Evolutionary conservation across 2,888 invertebrate genomes (phyloP), one percentile per base, ranked within the genome.

Genomic region (Mycalesis mineus): DNA sequence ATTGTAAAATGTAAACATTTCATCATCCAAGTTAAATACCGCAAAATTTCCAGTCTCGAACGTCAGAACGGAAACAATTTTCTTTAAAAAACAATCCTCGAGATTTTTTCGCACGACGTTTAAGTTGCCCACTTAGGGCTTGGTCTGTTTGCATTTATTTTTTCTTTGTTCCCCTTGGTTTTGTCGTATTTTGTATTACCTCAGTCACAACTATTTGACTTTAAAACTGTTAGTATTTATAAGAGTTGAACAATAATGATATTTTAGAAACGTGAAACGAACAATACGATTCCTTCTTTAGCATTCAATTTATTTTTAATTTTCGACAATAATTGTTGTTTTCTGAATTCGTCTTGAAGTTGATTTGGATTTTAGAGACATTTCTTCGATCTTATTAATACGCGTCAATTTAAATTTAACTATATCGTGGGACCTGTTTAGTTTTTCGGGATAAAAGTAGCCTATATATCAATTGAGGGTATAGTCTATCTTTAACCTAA

Each of bases 41-140:
- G 59, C 57, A 57, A 63, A 65, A 49, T 55, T 58, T 61, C 47
- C 63, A 54, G 51, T 57, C 55, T 55, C 36, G 55, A 64, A 63
- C 57, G 51, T 57, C 50, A 40, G 29, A 63, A 41, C 57, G 65
- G 60, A 66, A 64, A 61, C 56, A 58, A 61, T 63, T 67, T 64
- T 60, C 62, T 59, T 61, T 58, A 55, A 62, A n/a, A 68, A 80
- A 84, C 82, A 84, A 84, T 82, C 70, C 72, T 63, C 64, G 64
- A 73, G 76, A 75, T 75, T 70, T 77, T 78, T 84, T 85, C 82
- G 73, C 83, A 83, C 84, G 82, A 76, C 74, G 69, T 71, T 72
- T 62, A 70, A 75, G 71, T 70, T 70, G 64, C 60, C 72, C 71
- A 80, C 67, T 82, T 82, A 80, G 73, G 33, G 14, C 45, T 28